phyloP scores from a whole-genome alignment of 1,140 invertebrate genomes.

The Drosophila takahashii region DNA sequence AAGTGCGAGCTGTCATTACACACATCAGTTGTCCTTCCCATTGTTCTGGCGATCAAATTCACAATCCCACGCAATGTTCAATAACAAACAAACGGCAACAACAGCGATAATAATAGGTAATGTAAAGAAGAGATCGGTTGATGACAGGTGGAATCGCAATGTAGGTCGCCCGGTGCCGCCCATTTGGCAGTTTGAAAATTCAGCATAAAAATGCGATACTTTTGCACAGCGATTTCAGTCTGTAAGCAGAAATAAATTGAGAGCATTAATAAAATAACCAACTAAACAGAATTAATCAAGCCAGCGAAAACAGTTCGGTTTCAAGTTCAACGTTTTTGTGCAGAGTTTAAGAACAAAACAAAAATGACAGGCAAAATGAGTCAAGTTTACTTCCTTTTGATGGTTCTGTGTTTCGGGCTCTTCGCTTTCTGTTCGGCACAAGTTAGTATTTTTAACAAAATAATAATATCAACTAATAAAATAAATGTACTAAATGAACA shows the following conservation, averaged over 20 bases:
- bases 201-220: conserved; percentile 78
- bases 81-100: conserved; percentile 9
- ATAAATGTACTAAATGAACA: background rate
- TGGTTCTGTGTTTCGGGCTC: background rate
- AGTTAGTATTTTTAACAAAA: background rate
- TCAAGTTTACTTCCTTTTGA: background rate
- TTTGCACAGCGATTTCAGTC: conserved; percentile 75
- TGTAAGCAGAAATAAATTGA: conserved; percentile 72
- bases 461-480: background rate
- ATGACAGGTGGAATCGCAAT: conserved; percentile 27
- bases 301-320: conserved; percentile 54
- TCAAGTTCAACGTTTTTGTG: conserved; percentile 56
- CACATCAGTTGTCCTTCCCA: conserved; percentile 8
- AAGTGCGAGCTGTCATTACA: conserved; percentile 21
- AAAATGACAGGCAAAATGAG: background rate
- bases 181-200: conserved; percentile 72
- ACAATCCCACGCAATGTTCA: conserved; percentile 11
- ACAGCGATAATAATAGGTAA: conserved; percentile 6
- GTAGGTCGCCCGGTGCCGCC: conserved; percentile 61
- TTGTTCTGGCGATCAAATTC: background rate
- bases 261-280: conserved; percentile 38
- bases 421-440: conserved; percentile 3
- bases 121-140: conserved; percentile 5
- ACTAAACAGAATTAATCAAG: conserved; percentile 42
- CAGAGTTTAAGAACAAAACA: background rate